Conservation (phyloP, 1,140 invertebrate genomes). For the Penaeus japonicus region DNA sequence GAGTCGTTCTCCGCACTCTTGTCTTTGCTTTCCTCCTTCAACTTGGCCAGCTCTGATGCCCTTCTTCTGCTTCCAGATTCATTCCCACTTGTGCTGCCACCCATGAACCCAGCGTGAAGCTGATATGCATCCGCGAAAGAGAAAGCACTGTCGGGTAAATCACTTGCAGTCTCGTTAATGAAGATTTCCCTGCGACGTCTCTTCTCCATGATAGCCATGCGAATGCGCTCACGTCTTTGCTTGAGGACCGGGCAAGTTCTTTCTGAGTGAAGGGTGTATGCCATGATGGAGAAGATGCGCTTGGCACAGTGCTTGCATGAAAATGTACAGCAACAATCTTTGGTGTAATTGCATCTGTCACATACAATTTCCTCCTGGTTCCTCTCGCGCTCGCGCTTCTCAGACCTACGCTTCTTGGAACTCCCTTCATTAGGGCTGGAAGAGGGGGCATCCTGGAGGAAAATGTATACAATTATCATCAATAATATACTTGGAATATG, state of each 20-base stretch:
- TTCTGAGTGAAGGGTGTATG: slow-evolving; percentile 35
- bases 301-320: slow-evolving; percentile 49
- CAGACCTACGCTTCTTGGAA: not conserved
- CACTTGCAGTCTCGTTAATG: not conserved
- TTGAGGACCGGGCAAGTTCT: slow-evolving; percentile 37
- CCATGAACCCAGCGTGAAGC: not conserved
- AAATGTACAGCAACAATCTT: slow-evolving; percentile 54
- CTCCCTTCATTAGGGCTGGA: not conserved
- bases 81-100: too few species aligned
- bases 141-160: not conserved
- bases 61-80: too few species aligned
- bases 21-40: too few species aligned
- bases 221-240: slow-evolving; percentile 44
- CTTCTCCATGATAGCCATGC: slow-evolving; percentile 52
- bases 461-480: too few species aligned
- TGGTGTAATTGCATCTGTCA: slow-evolving; percentile 51
- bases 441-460: too few species aligned
- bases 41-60: too few species aligned
- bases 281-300: slow-evolving; percentile 49
- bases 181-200: slow-evolving; percentile 22
- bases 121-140: not conserved
- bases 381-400: not conserved
- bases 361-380: slow-evolving; percentile 45
- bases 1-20: not conserved
- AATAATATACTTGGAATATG: too few species aligned